Evolutionary conservation across 30 jellyfish, hydroid and myxozoan species (phyloP).

Genomic region (Aurelia aurita): DNA sequence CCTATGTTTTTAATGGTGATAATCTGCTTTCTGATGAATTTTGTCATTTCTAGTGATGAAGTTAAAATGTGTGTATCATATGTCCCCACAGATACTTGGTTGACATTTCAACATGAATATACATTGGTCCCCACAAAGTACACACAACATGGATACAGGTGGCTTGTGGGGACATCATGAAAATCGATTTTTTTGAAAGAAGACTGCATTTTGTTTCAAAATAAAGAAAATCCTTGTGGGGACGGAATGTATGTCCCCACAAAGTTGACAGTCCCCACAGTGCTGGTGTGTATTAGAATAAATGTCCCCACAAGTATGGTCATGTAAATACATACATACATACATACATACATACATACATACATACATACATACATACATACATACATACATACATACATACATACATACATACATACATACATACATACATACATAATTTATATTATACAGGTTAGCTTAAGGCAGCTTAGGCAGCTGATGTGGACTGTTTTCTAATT

Average conservation of each 20-base stretch:
- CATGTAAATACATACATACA: conserved; percentile 1
- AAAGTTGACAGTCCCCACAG: conserved; percentile 13
- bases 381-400: too few species aligned
- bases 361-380: conserved; percentile 3
- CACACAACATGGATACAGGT: not conserved
- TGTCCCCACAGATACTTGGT: conserved; percentile 1
- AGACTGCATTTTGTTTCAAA: not conserved
- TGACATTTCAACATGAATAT: not conserved
- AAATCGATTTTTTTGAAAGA: not conserved
- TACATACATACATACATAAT: too few species aligned
- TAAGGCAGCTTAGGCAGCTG: too few species aligned
- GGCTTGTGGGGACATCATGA: conserved; percentile 29
- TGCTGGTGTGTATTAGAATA: not conserved
- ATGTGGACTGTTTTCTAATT: too few species aligned
- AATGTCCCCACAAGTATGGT: not conserved
- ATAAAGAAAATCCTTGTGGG: not conserved
- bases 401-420: too few species aligned
- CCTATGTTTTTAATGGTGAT: too few species aligned
- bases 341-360: not conserved
- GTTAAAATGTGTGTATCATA: not conserved
- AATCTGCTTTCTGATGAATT: too few species aligned
- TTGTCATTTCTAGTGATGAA: too few species aligned
- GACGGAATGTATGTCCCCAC: conserved; percentile 30
- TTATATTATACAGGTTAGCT: too few species aligned
- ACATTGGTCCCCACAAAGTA: conserved; percentile 27